Evolutionary conservation across 2,888 invertebrate species (phyloP).

Genomic region (Stenurella melanura): DNA sequence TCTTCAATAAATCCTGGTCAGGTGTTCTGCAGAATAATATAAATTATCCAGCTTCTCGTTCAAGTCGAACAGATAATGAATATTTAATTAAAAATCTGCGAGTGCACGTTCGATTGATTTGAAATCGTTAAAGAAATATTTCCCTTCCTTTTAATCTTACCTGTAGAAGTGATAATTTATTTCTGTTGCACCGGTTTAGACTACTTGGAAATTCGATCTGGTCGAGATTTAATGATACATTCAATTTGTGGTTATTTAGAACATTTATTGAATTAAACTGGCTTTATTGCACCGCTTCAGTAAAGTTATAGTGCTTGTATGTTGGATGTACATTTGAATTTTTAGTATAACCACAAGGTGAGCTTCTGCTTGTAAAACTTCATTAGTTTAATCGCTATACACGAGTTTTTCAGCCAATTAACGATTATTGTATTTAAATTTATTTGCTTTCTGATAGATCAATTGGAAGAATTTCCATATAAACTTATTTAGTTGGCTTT

Average conservation of each 20-base stretch:
- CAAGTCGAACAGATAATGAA: slow-evolving; percentile 21
- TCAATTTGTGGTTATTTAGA: slow-evolving; percentile 34
- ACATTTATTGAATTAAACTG: slow-evolving; percentile 32
- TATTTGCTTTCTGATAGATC: no score
- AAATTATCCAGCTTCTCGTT: slow-evolving; percentile 12
- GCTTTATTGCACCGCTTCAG: slow-evolving; percentile 22
- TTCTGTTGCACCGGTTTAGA: slow-evolving; percentile 24
- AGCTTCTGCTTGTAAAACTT: slow-evolving; percentile 22
- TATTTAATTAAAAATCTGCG: slow-evolving; percentile 24
- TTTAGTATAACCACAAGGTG: slow-evolving; percentile 13
- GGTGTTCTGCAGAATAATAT: slow-evolving; percentile 19
- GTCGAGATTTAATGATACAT: slow-evolving; percentile 28
- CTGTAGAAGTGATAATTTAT: slow-evolving; percentile 24
- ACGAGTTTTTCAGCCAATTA: background rate
- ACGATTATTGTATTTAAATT: background rate
- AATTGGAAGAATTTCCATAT: no score
- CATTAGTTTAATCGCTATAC: slow-evolving; percentile 24
- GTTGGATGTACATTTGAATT: background rate
- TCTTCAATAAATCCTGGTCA: slow-evolving; percentile 20
- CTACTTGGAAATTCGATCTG: slow-evolving; percentile 24
- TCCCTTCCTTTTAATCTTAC: slow-evolving; percentile 1
- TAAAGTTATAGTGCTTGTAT: slow-evolving; percentile 9
- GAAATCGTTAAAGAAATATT: slow-evolving; percentile 8
- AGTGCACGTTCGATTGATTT: slow-evolving; percentile 19
- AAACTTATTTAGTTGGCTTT: no score